Percentiles rank a stretch among this genome's conserved stretches.
phyloP scores from a whole-genome alignment of 2,113 vertebrate genomes.

The Glareola pratincola region DNA sequence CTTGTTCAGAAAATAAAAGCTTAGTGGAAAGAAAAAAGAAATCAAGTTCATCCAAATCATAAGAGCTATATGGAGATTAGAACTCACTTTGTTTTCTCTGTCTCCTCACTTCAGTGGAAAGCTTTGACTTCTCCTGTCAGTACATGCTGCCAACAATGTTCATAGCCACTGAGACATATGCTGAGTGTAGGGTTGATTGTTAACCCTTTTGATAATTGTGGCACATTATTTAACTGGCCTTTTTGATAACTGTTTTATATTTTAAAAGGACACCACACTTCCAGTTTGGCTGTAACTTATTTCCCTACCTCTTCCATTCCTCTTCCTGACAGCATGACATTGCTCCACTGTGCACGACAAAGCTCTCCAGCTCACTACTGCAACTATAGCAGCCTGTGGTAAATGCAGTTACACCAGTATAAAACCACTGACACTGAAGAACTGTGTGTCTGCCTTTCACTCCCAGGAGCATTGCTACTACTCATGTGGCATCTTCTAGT shows the following conservation, averaged over 20 bases:
- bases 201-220: neutral
- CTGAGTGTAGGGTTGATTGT: neutral
- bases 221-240: neutral
- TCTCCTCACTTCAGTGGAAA: neutral
- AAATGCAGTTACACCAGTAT: neutral
- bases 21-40: neutral
- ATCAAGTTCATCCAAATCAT: conserved; percentile 36
- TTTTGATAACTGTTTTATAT: neutral
- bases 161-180: neutral
- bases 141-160: neutral
- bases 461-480: neutral
- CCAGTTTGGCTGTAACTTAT: neutral
- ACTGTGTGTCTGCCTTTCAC: neutral
- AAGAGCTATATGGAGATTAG: conserved; percentile 44
- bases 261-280: neutral
- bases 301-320: neutral
- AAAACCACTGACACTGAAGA: neutral
- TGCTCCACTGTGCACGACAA: neutral
- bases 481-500: neutral
- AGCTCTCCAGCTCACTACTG: neutral
- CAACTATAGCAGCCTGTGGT: neutral
- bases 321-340: neutral
- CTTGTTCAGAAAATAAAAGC: conserved; percentile 45
- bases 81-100: conserved; percentile 6
- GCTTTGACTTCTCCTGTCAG: conserved; percentile 30